These are phyloP conservation scores for Hartigia nigra DNA, from an alignment of 2,888 invertebrate genomes.

Conservation along the genomic window DNA sequence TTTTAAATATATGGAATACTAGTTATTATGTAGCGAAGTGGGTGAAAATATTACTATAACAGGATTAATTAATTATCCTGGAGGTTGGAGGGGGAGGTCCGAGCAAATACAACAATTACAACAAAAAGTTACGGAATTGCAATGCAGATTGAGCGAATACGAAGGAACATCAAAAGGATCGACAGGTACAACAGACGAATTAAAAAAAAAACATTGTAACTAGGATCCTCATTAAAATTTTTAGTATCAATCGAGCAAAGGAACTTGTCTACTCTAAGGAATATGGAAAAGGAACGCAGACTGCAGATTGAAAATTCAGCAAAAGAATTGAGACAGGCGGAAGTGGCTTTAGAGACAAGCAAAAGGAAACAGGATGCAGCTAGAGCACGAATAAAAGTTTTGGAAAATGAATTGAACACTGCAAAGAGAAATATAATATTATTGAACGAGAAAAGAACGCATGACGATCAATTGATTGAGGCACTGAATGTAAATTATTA, in stretches of 20 bases:
- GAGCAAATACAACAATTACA: constrained; percentile 80
- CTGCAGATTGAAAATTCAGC: constrained; percentile 72
- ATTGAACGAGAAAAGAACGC: constrained; percentile 73
- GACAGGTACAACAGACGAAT: constrained; percentile 11
- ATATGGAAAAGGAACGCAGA: constrained; percentile 70
- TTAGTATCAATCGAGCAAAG: constrained; percentile 35
- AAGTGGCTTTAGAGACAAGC: constrained; percentile 70
- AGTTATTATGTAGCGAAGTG: constrained; percentile 78
- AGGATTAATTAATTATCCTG: constrained; percentile 70
- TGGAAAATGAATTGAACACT: constrained; percentile 74
- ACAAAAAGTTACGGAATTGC: constrained; percentile 75
- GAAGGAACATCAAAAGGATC: constrained; percentile 33
- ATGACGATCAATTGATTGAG: constrained; percentile 73
- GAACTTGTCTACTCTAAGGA: constrained; percentile 61
- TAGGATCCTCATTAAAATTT: constrained; percentile 11
- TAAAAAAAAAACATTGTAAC: neutral
- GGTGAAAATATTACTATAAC: constrained; percentile 78
- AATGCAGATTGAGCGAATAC: constrained; percentile 69
- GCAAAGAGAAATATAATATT: constrained; percentile 72
- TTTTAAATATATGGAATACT: neutral
- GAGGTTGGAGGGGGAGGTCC: constrained; percentile 82
- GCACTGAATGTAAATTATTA: constrained; percentile 70
- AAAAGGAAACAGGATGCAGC: constrained; percentile 76
- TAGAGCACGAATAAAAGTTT: constrained; percentile 75
- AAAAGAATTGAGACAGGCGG: constrained; percentile 71